Evolutionary conservation across 2,113 vertebrate genomes (phyloP).

Genomic region (Prolemur simus): DNA sequence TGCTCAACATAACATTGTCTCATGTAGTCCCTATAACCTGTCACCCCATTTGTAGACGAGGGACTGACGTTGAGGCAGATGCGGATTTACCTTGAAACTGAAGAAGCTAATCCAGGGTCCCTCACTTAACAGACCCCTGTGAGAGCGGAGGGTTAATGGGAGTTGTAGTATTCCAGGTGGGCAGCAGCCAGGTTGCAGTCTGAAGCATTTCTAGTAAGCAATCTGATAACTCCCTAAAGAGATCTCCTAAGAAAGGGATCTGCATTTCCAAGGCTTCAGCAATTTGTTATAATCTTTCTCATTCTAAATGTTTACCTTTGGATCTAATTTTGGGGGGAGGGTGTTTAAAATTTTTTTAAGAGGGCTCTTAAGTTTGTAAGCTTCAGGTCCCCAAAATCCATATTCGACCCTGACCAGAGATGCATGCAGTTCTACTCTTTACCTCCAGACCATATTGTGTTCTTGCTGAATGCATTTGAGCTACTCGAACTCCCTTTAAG

Average conservation of each 20-base stretch:
- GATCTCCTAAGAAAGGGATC: background rate
- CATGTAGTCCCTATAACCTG: background rate
- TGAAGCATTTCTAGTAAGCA: background rate
- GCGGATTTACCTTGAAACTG: background rate
- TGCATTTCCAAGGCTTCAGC: background rate
- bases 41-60: background rate
- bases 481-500: background rate
- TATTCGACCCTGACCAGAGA: background rate
- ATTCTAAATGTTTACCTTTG: background rate
- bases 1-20: background rate
- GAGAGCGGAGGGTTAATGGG: background rate
- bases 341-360: background rate
- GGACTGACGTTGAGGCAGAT: background rate
- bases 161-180: background rate
- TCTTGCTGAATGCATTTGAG: background rate
- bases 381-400: background rate
- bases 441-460: background rate
- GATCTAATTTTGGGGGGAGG: background rate
- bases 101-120: background rate
- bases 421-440: background rate
- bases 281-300: background rate
- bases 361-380: background rate
- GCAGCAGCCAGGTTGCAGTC: background rate
- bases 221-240: background rate
- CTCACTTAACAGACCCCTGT: background rate